These are phyloP conservation scores for Tarsius wallacei DNA, from an alignment of 2,797 vertebrate genomes.

Conservation along the genomic window DNA sequence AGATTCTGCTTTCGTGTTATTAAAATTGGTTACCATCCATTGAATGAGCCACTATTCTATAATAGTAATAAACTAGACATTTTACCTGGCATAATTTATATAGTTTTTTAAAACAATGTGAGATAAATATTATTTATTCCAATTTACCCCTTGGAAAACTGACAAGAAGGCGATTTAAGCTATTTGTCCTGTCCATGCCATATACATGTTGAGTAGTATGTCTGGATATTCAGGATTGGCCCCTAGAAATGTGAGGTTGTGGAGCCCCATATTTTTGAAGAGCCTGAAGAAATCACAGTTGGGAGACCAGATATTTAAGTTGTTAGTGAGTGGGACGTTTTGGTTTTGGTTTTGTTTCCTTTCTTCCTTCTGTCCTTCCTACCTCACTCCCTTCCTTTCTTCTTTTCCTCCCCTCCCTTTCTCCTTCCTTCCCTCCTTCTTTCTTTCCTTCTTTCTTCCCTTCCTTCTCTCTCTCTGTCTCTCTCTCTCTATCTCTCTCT, in stretches of 20 bases:
- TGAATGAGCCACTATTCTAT: neutral
- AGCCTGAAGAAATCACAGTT: neutral
- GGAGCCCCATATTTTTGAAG: neutral
- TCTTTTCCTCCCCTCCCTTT: no score
- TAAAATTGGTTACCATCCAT: neutral
- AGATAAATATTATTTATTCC: neutral
- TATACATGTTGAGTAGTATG: neutral
- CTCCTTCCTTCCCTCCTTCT: no score
- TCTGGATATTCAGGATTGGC: neutral
- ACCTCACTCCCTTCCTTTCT: no score
- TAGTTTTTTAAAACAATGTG: neutral
- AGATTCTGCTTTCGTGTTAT: neutral
- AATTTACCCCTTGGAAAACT: neutral
- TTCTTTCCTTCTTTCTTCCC: no score
- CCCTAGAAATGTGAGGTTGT: neutral
- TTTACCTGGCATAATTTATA: neutral
- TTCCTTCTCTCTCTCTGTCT: no score
- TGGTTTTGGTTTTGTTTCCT: neutral
- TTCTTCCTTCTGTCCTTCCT: neutral
- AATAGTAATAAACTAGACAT: neutral
- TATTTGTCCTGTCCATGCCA: neutral
- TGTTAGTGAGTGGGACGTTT: fast-evolving
- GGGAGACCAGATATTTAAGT: neutral
- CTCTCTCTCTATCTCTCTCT: no score
- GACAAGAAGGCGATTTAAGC: neutral